Evolutionary conservation across 92 coral and sea anemone genomes (phyloP), one percentile per base, ranked within the genome.

Genomic region (Phenganax stokvisi): DNA sequence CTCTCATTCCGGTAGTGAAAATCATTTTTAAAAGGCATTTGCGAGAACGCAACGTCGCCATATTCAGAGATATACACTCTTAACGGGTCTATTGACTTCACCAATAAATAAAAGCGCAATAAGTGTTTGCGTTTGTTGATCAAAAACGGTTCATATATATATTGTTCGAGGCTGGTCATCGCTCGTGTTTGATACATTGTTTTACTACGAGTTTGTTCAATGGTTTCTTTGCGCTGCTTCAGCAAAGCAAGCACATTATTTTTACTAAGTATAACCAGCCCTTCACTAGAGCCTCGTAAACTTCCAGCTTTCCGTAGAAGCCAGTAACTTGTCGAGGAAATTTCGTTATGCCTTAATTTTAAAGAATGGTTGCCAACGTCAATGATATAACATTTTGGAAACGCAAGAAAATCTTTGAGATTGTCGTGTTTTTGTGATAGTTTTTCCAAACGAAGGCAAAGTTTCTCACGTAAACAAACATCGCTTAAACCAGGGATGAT

Each of bases 61-160:
- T 57, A 58, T 57, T 76, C 81, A 6, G 81, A 76, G 8, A 76
- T 25, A 29, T 76, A 76, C 37, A 57, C 67, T 25, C 71, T 12
- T 54, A 76, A 52, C 0, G 83, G 83, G 54, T 79, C 83, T 37
- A 79, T 63, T 10, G 83, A 79, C 61, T 79, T 79, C 20, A 79
- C 74, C 74, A 79, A 54, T 13, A 79, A 79, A 54, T 79, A 79
- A 64, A 79, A 79, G 16, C 74, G 56, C 17, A 79, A 56, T 17
- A 79, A 25, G 65, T 79, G 83, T 31, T 79, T 79, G 13, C 83
- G 58, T 6, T 79, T 63, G 29, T 79, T 79, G 9, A 79, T 28
- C 20, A 79, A 13, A 51, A 79, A 79, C 13, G 83, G 83, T 47
- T 79, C 83, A 17, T 79, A 57, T n/a, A 79, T 60, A 52, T 79